Conservation (phyloP, 35 echinoderm and acorn worm species). For the Lytechinus pictus region DNA sequence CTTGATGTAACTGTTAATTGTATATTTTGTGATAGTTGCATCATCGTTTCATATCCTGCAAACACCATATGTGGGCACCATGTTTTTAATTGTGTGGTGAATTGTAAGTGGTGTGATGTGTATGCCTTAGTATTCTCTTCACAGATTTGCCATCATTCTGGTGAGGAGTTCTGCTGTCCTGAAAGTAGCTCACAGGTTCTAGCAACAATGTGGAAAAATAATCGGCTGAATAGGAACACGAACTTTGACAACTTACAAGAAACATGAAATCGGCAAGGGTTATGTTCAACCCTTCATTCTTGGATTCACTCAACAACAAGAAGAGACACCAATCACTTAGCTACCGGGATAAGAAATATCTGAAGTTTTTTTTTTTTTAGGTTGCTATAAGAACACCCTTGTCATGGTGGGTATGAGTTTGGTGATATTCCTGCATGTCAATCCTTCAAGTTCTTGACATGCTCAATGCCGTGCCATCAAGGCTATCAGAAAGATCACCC, state of each 20-base stretch:
- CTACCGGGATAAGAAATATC: too few relatives aligned
- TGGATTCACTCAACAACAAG: not conserved
- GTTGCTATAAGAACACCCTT: too few relatives aligned
- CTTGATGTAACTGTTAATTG: not conserved
- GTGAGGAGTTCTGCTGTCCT: not conserved
- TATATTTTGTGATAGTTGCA: not conserved
- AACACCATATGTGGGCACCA: not conserved
- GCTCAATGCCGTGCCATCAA: not conserved
- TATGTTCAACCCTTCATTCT: not conserved
- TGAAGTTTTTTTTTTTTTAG: too few relatives aligned
- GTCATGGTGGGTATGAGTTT: too few relatives aligned
- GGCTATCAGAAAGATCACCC: not conserved
- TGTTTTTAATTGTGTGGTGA: not conserved
- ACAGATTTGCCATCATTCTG: not conserved
- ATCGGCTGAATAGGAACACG: not conserved
- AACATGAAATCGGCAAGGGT: not conserved
- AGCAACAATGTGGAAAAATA: not conserved
- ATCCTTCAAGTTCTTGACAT: not conserved
- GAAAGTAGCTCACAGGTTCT: not conserved
- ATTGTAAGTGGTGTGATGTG: not conserved
- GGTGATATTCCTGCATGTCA: too few relatives aligned
- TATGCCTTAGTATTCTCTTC: not conserved
- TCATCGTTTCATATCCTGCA: not conserved
- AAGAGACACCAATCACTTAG: too few relatives aligned
- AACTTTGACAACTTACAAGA: not conserved